phyloP scores from a whole-genome alignment of 2,113 vertebrate species.

The Ranitomeya imitator region DNA sequence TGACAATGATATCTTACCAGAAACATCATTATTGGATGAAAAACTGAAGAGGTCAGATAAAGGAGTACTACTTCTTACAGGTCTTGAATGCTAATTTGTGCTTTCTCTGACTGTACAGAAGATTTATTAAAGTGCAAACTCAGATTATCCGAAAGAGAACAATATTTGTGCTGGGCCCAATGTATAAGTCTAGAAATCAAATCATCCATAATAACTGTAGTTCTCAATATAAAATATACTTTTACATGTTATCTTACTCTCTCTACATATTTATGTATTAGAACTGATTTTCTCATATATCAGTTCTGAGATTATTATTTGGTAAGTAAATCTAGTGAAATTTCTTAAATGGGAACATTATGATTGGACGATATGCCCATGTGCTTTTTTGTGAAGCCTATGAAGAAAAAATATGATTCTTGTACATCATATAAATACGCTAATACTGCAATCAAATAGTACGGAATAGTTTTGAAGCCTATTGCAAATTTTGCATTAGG shows the following conservation, averaged over 20 bases:
- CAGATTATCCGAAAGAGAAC: not conserved
- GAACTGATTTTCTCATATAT: too few relatives aligned
- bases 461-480: too few relatives aligned
- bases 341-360: not conserved
- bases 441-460: too few relatives aligned
- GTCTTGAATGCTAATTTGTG: conserved; percentile 28
- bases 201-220: not conserved
- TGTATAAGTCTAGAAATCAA: not conserved
- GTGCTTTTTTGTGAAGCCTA: too few relatives aligned
- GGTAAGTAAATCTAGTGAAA: too few relatives aligned
- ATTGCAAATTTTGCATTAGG: too few relatives aligned
- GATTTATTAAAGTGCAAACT: not conserved
- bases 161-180: not conserved
- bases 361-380: too few relatives aligned
- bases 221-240: not conserved
- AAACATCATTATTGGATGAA: conserved; percentile 67
- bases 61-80: conserved; percentile 63
- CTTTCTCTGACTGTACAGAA: not conserved
- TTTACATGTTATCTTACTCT: too few relatives aligned
- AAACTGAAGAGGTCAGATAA: conserved; percentile 69
- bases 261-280: too few relatives aligned
- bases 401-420: too few relatives aligned
- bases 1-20: conserved; percentile 65
- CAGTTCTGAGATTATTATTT: not conserved
- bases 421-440: too few relatives aligned